Conservation (phyloP, 1,140 invertebrate genomes). For the Drosophila punjabiensis region DNA sequence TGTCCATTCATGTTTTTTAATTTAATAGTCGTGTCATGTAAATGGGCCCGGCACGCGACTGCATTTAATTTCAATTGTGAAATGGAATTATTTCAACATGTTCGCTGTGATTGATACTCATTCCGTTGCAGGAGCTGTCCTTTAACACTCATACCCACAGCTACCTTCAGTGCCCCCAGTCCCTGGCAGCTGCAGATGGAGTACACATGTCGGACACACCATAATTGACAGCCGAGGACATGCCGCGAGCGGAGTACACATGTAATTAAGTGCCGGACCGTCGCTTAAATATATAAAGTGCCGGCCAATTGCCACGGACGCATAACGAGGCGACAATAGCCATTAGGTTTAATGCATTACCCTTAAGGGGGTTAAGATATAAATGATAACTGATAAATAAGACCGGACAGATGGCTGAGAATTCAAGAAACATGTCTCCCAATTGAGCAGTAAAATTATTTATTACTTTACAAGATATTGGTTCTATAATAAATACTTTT, state of each 20-base stretch:
- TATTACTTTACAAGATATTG: neutral
- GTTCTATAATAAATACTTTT: neutral
- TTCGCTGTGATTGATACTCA: conserved; percentile 74
- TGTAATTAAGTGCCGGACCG: conserved; percentile 74
- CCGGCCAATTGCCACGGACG: conserved; percentile 45
- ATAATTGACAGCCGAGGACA: conserved; percentile 71
- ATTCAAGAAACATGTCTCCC: conserved; percentile 5
- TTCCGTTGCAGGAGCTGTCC: conserved; percentile 13
- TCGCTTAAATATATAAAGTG: conserved; percentile 59
- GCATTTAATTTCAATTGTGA: conserved; percentile 74
- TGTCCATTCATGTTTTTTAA: conserved; percentile 77
- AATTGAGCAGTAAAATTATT: conserved; percentile 3
- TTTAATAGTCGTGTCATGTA: conserved; percentile 83
- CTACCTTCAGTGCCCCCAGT: neutral
- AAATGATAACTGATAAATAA: conserved; percentile 11
- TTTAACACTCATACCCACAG: neutral
- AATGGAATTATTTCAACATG: conserved; percentile 79
- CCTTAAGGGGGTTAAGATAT: neutral
- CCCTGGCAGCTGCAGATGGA: conserved; percentile 18
- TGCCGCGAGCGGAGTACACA: conserved; percentile 51
- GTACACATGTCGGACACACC: conserved; percentile 70
- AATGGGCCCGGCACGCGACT: conserved; percentile 70
- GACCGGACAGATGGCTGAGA: neutral
- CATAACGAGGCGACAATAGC: conserved; percentile 63
- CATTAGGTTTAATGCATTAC: conserved; percentile 11